Evolutionary conservation across 2,113 vertebrate genomes (phyloP).

Genomic region (Oreochromis spilurus): DNA sequence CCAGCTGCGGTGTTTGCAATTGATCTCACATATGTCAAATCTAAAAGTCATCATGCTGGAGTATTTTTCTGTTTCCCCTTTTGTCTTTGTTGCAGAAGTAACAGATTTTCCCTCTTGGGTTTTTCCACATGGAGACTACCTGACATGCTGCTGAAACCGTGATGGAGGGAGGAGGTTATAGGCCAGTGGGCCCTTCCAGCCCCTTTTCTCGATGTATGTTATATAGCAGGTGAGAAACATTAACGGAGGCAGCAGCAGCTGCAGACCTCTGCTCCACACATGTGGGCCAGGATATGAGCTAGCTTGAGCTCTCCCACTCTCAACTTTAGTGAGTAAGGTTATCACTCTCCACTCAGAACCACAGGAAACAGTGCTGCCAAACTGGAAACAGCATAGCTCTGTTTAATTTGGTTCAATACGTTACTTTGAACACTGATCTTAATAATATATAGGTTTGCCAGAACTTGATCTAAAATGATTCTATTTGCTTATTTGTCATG

Average conservation of each 20-base stretch:
- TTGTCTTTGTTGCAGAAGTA: conserved; percentile 17
- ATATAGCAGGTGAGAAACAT: conserved; percentile 62
- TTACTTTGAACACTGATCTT: neutral
- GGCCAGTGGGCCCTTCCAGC: neutral
- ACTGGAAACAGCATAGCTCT: neutral
- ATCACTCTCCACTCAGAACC: conserved; percentile 10
- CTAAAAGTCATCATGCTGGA: neutral
- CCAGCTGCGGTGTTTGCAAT: neutral
- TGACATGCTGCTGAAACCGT: conserved; percentile 19
- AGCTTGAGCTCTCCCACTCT: conserved; percentile 10
- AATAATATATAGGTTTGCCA: neutral
- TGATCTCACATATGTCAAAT: neutral
- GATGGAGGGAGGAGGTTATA: conserved; percentile 8
- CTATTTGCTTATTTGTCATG: neutral
- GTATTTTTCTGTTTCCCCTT: neutral
- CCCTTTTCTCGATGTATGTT: neutral
- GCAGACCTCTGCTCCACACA: conserved; percentile 46
- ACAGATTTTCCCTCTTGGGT: neutral
- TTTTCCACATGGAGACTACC: conserved; percentile 25
- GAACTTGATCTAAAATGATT: neutral
- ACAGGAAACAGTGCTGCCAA: neutral
- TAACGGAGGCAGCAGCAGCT: conserved; percentile 46
- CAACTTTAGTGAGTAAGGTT: conserved; percentile 16
- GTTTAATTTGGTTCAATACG: neutral
- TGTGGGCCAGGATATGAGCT: conserved; percentile 36